Base-by-base conservation (phyloP, 2,797 vertebrate species). In the Thripadectes ignobilis region DNA sequence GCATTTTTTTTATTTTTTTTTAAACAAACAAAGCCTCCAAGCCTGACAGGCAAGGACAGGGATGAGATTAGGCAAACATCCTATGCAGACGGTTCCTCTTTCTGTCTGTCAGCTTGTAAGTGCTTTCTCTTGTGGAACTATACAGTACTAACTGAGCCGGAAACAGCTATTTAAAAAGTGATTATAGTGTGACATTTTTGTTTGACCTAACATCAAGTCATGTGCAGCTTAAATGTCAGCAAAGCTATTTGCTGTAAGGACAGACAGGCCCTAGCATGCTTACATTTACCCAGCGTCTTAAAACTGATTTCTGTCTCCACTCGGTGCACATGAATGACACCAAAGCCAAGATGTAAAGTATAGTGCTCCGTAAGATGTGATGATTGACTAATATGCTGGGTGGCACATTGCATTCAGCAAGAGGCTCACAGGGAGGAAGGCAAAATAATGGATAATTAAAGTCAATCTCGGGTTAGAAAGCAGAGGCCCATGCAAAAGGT, bases 1-100 rank as follows among this genome's bases (percentile, higher is more conserved):
- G 3, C 27, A 12, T 39, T 10, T 62, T 7, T 39, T 22, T 52
- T 65, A 26, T 55, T 75, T 79, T 89, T 3, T 23, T 30, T 32
- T 21, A 32, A 93, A 74, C 68, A 96, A 93, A 93, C 72, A 81
- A 93, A 95, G 48, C 72, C 82, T 83, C 43, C n/a, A 29, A 89
- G 79, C 86, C 82, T 91, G 83, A 81, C 91, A 79, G 82, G 91
- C 85, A 91, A 75, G 91, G 90, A 71, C 88, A 94, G 62, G 63
- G 92, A 96, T 84, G 85, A 92, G 94, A 97, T 95, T 97, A 96
- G 85, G 84, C 93, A 96, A 96, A 96, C 95, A 89, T 93, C 92
- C 89, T 84, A 88, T 54, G 68, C 54, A 95, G 95, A 96, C 38
- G 8, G 91, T 73, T 96, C 93, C 82, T 84, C 89, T 96, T 95